These are phyloP conservation scores for Echinarachnius parma DNA, from an alignment of 53 echinoderm and acorn worm genomes.

Conservation along the genomic window DNA sequence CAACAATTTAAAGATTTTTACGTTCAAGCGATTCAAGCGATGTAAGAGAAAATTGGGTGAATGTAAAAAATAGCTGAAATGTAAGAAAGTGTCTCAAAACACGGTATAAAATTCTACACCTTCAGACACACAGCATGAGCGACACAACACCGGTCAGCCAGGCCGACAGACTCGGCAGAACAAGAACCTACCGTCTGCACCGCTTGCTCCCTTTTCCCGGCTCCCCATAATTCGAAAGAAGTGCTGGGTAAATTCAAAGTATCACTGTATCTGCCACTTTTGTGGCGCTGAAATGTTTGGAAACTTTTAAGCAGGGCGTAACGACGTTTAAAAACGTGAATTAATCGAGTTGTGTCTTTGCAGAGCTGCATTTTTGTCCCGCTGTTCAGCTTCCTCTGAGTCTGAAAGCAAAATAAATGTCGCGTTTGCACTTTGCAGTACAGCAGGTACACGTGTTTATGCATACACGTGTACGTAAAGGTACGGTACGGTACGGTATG, in stretches of 20 bases:
- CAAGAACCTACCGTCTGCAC: slow-evolving; percentile 72
- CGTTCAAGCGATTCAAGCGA: no score
- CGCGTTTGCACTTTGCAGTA: no score
- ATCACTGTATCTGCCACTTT: slow-evolving; percentile 77
- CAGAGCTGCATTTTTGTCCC: slow-evolving; percentile 34
- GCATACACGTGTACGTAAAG: no score
- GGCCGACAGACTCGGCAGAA: not conserved
- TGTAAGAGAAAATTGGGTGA: no score
- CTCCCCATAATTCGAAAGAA: slow-evolving; percentile 94
- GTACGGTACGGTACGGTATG: no score
- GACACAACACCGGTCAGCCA: not conserved
- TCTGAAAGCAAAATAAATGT: no score
- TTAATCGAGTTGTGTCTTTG: slow-evolving; percentile 19
- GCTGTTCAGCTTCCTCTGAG: no score
- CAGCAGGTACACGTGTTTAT: no score
- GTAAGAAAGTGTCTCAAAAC: no score
- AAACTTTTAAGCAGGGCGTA: not conserved
- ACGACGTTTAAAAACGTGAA: slow-evolving; percentile 9
- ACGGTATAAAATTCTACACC: no score
- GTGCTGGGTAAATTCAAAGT: slow-evolving; percentile 84
- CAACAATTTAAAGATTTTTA: no score
- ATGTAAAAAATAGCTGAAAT: no score
- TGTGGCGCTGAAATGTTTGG: not conserved
- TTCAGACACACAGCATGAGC: not conserved
- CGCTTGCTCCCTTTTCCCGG: slow-evolving; percentile 77